Conservation (phyloP, 2,797 vertebrate species). For the Sebastes vulpes region DNA sequence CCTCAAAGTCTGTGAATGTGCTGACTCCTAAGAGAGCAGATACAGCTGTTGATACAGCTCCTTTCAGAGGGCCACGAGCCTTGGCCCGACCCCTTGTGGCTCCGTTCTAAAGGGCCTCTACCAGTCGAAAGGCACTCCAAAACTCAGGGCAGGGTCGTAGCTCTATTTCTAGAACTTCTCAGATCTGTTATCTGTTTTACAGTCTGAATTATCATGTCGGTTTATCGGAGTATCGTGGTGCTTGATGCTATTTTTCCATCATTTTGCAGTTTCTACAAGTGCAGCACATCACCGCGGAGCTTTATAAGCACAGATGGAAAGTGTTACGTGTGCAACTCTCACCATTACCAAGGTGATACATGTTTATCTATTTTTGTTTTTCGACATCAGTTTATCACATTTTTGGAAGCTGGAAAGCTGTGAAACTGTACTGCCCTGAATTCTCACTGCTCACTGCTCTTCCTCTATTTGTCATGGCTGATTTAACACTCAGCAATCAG, state of each 20-base stretch:
- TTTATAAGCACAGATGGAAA: conserved; percentile 32
- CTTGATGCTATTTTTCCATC: background rate
- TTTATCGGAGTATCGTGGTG: background rate
- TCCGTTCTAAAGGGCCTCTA: too few species aligned
- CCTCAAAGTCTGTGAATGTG: conserved; percentile 7
- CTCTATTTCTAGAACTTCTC: background rate
- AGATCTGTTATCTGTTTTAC: background rate
- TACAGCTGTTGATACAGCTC: background rate
- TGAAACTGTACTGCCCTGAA: conserved; percentile 12
- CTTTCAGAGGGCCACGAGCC: background rate
- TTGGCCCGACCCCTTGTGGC: too few species aligned
- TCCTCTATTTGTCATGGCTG: background rate
- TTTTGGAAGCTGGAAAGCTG: conserved; percentile 14
- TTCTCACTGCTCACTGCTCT: background rate
- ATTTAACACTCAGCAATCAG: conserved; percentile 19
- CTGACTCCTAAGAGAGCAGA: conserved; percentile 2
- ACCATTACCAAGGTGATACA: conserved; percentile 10
- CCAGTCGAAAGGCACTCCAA: too few species aligned
- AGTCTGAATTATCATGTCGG: background rate
- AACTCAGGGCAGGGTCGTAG: background rate
- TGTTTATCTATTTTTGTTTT: conserved; percentile 25
- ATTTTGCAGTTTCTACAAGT: background rate
- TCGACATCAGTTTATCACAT: conserved; percentile 4
- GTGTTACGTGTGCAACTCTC: conserved; percentile 3
- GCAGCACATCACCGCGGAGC: background rate